These are phyloP conservation scores for Gymnothorax javanicus DNA, from an alignment of 2,797 vertebrate species.

Conservation along the genomic window DNA sequence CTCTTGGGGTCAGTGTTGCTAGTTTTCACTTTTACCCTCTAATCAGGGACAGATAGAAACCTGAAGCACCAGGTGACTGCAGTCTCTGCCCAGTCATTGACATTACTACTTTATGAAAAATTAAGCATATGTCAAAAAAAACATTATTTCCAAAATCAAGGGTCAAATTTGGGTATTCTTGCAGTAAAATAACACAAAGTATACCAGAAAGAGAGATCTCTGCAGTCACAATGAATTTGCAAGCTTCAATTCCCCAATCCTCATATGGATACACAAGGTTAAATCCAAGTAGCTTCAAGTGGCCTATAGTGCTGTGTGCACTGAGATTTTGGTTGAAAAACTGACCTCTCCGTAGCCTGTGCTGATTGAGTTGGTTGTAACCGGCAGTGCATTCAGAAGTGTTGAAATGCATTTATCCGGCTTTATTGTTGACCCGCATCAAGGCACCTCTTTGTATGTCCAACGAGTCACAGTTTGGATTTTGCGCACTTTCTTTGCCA, in stretches of 20 bases:
- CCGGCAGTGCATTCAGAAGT: background rate
- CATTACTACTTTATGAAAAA: background rate
- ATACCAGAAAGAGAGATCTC: background rate
- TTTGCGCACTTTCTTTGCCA: background rate
- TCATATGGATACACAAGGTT: background rate
- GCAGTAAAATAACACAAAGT: background rate
- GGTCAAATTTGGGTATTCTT: background rate
- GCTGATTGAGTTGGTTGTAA: background rate
- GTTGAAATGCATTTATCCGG: background rate
- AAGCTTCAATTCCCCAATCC: background rate
- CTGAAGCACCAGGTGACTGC: background rate
- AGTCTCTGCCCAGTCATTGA: background rate
- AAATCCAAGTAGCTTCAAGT: background rate
- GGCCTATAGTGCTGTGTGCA: background rate
- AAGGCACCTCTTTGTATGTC: background rate
- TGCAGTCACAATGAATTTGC: background rate
- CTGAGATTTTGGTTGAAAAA: background rate
- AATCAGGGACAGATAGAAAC: conserved; percentile 3
- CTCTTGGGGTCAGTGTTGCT: background rate
- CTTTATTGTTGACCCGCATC: background rate
- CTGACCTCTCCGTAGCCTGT: background rate
- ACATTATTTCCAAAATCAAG: background rate
- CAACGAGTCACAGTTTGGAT: background rate
- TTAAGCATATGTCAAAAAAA: background rate
- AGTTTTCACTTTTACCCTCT: background rate